Conservation (phyloP, 2,888 invertebrate species). For the Perizoma affinitatum region DNA sequence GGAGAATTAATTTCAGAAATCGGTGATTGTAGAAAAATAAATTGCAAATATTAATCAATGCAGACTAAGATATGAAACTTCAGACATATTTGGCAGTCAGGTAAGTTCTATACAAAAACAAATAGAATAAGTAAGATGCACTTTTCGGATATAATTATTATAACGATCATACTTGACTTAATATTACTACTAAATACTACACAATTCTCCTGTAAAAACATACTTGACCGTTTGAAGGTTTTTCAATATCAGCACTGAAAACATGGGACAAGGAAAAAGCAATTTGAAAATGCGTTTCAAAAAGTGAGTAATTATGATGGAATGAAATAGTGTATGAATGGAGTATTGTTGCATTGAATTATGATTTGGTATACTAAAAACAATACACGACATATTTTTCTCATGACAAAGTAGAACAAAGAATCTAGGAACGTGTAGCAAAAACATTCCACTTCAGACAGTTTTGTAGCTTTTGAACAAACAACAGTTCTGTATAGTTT, state of each 20-base stretch:
- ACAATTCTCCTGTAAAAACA: too few relatives aligned
- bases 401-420: constrained; percentile 15
- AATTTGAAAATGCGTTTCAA: constrained; percentile 9
- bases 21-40: constrained; percentile 1
- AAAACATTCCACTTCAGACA: constrained; percentile 5
- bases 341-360: constrained; percentile 32
- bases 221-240: background rate
- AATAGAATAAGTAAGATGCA: too few relatives aligned
- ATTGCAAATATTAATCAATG: too few relatives aligned
- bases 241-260: background rate
- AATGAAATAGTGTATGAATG: constrained; percentile 27
- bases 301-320: constrained; percentile 19
- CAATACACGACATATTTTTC: constrained; percentile 31
- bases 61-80: too few relatives aligned
- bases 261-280: constrained; percentile 1
- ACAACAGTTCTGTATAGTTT: constrained; percentile 15
- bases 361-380: constrained; percentile 29
- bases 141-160: too few relatives aligned
- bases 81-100: too few relatives aligned
- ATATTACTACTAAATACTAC: too few relatives aligned
- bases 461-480: constrained; percentile 14
- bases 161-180: too few relatives aligned
- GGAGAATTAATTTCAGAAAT: constrained; percentile 14
- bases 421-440: constrained; percentile 6
- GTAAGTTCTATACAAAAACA: too few relatives aligned